A percentile compares a stretch with the other conserved stretches of the same genome.
Evolutionary conservation across 2,888 invertebrate genomes (phyloP).

Genomic region (Hipparchia semele): DNA sequence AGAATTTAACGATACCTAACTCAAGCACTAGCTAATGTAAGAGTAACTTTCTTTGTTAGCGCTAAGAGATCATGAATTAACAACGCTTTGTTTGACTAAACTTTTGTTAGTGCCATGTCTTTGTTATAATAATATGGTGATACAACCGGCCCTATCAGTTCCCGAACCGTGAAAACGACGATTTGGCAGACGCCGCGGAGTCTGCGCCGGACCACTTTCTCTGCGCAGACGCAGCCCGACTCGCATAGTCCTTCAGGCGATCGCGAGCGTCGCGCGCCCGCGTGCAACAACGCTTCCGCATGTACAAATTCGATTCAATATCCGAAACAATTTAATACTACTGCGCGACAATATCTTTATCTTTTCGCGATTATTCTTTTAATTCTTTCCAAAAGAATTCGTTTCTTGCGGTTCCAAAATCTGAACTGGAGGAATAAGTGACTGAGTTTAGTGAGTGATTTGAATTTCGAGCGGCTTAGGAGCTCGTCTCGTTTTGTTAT

Average conservation of each 20-base stretch:
- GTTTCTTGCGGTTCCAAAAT: conserved; percentile 1
- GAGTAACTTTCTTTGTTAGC: too few relatives aligned
- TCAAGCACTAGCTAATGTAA: too few relatives aligned
- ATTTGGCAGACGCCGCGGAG: conserved; percentile 80
- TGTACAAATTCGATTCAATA: neutral
- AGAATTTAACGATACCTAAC: too few relatives aligned
- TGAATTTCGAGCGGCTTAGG: conserved; percentile 40
- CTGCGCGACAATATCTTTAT: conserved; percentile 1
- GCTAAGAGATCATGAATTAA: too few relatives aligned
- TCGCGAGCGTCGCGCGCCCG: conserved; percentile 65
- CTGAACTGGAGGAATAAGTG: conserved; percentile 24
- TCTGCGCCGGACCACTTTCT: conserved; percentile 79
- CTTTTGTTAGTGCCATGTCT: too few relatives aligned
- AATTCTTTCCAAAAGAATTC: too few relatives aligned
- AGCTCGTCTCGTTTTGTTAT: conserved; percentile 60
- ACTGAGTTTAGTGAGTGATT: conserved; percentile 42
- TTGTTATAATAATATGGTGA: too few relatives aligned
- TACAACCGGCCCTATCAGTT: conserved; percentile 54
- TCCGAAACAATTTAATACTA: neutral
- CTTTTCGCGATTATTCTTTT: neutral
- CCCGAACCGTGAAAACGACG: conserved; percentile 73
- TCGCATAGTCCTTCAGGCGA: conserved; percentile 61
- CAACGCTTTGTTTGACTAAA: too few relatives aligned
- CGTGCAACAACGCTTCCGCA: conserved; percentile 43
- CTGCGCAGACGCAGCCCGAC: conserved; percentile 63